A percentile compares a stretch with the other conserved stretches of the same genome.
Conservation (phyloP, 2,113 vertebrate genomes). For the Sander lucioperca region DNA sequence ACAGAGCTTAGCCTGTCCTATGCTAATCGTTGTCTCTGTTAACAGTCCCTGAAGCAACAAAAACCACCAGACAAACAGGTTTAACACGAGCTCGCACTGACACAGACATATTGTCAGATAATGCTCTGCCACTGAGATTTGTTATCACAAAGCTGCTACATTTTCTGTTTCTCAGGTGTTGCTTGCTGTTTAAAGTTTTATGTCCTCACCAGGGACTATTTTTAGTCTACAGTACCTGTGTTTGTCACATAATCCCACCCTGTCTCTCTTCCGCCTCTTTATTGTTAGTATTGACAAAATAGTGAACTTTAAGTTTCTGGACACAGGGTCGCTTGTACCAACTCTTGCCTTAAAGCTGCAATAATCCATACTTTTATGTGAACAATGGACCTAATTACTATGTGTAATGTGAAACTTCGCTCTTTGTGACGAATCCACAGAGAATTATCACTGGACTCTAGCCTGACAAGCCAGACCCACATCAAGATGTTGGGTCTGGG, state of each 20-base stretch:
- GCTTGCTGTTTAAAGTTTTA: conserved; percentile 14
- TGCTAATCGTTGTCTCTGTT: conserved; percentile 48
- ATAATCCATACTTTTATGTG: neutral
- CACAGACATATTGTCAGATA: conserved; percentile 59
- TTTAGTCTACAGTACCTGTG: neutral
- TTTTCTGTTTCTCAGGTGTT: conserved; percentile 38
- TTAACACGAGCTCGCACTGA: conserved; percentile 38
- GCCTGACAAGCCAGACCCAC: too few relatives aligned
- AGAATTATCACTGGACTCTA: neutral
- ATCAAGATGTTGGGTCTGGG: too few relatives aligned
- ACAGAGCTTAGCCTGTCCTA: conserved; percentile 31
- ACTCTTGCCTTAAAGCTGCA: neutral
- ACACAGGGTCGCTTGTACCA: neutral
- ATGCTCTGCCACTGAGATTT: conserved; percentile 31
- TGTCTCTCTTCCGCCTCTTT: neutral
- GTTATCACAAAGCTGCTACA: conserved; percentile 7
- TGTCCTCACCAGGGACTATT: neutral
- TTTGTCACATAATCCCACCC: neutral
- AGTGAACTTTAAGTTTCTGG: neutral
- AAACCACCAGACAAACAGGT: conserved; percentile 68
- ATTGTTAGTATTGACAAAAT: neutral
- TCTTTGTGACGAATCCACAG: neutral
- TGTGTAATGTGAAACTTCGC: neutral
- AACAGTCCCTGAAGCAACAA: conserved; percentile 37
- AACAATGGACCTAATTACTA: neutral